These are phyloP conservation scores for Gallinago jamesoni DNA, from an alignment of 2,113 vertebrate species.

Conservation along the genomic window DNA sequence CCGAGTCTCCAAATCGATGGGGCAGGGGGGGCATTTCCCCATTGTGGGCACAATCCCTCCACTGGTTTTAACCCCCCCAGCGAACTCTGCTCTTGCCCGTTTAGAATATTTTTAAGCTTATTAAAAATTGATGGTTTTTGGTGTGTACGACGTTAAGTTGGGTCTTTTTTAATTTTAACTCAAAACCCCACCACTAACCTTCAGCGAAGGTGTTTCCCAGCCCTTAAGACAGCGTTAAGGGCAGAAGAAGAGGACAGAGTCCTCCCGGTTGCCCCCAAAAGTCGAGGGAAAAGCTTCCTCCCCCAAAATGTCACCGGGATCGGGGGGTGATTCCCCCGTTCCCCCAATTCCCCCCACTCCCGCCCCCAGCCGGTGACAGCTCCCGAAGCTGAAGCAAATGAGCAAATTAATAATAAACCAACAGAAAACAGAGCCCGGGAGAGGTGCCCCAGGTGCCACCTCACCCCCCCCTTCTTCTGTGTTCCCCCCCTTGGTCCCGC, in stretches of 20 bases:
- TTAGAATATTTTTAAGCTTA: neutral
- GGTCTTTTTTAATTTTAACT: neutral
- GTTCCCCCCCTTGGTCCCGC: neutral
- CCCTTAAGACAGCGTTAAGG: fast-evolving
- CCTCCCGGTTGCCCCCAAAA: neutral
- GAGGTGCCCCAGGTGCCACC: neutral
- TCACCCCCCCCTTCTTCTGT: neutral
- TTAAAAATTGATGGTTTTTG: fast-evolving
- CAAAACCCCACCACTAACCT: neutral
- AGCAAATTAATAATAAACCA: fast-evolving
- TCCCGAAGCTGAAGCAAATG: fast-evolving
- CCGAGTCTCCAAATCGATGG: fast-evolving
- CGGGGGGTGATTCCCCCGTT: fast-evolving
- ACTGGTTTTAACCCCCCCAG: neutral
- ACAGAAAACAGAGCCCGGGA: fast-evolving
- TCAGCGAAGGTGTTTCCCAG: fast-evolving
- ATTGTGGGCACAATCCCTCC: neutral
- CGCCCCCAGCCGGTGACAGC: neutral
- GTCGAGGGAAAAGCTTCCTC: neutral
- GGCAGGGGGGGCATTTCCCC: neutral
- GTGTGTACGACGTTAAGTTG: fast-evolving
- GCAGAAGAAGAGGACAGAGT: neutral
- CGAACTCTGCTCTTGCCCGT: fast-evolving
- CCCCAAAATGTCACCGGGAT: fast-evolving
- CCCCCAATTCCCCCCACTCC: neutral